Percentiles rank a stretch among this genome's conserved stretches.
These are phyloP conservation scores for Pelagia noctiluca DNA, from an alignment of 30 jellyfish, hydroid and myxozoan species.

Conservation along the genomic window DNA sequence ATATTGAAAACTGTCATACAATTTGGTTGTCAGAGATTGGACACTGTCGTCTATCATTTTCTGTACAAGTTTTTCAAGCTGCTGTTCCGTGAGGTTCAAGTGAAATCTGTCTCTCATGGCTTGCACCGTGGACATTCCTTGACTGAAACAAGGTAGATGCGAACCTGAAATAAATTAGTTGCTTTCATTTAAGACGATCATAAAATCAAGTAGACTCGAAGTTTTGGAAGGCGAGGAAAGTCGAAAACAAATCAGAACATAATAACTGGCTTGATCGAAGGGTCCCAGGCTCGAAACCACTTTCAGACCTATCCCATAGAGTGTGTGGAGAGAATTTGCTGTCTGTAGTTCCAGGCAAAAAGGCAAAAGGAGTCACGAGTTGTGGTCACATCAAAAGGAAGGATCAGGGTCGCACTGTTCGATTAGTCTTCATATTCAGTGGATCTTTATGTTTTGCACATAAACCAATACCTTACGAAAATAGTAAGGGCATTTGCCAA, in stretches of 20 bases:
- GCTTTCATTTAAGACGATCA: too few species aligned
- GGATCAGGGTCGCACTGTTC: too few species aligned
- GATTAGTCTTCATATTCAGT: too few species aligned
- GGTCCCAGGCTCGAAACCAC: background rate
- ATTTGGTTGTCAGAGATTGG: constrained; percentile 86
- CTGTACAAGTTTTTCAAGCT: constrained; percentile 73
- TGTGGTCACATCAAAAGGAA: too few species aligned
- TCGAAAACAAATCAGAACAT: background rate
- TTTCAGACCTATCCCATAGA: background rate
- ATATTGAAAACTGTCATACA: constrained; percentile 94
- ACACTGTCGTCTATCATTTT: constrained; percentile 93
- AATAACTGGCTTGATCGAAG: background rate
- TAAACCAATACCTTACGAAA: too few species aligned
- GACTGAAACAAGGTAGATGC: constrained; percentile 92
- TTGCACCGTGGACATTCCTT: constrained; percentile 88
- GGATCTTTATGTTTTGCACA: too few species aligned
- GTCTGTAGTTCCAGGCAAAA: too few species aligned
- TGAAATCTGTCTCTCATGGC: constrained; percentile 97
- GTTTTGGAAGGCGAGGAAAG: background rate
- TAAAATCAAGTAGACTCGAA: too few species aligned
- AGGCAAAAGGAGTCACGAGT: too few species aligned
- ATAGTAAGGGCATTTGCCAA: too few species aligned
- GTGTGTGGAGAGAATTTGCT: too few species aligned
- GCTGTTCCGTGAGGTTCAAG: constrained; percentile 93
- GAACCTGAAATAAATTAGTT: constrained; percentile 84